Conservation (phyloP, 2,888 invertebrate genomes). For the Argynnis bischoffii region DNA sequence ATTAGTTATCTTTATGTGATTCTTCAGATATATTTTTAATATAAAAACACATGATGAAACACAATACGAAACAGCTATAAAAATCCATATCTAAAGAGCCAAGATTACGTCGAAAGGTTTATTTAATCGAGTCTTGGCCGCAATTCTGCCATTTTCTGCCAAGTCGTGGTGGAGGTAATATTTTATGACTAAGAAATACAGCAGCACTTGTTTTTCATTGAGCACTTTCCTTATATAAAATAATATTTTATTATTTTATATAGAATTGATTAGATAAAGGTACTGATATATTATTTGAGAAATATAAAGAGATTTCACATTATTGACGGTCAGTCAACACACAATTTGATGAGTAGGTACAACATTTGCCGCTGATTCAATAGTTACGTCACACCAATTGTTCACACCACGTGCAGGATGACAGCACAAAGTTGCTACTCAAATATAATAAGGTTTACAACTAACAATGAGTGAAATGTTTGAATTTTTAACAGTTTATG, state of each 20-base stretch:
- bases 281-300: too few relatives aligned
- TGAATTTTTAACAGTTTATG: too few relatives aligned
- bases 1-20: not conserved
- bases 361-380: conserved; percentile 29
- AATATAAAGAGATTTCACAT: not conserved
- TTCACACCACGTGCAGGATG: conserved; percentile 23
- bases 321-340: conserved; percentile 15
- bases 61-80: conserved; percentile 4
- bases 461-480: too few relatives aligned
- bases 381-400: conserved; percentile 31
- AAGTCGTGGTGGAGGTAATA: conserved; percentile 29
- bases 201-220: conserved; percentile 7
- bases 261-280: too few relatives aligned
- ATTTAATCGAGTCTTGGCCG: conserved; percentile 28
- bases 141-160: conserved; percentile 20
- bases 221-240: too few relatives aligned
- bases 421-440: not conserved
- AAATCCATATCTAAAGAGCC: conserved; percentile 17
- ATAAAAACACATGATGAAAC: conserved; percentile 4
- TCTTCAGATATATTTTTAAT: not conserved
- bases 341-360: conserved; percentile 18
- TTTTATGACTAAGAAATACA: conserved; percentile 31
- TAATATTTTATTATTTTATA: too few relatives aligned
- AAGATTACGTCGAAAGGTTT: conserved; percentile 21
- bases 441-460: not conserved